These are phyloP conservation scores for Hemitrygon akajei DNA, from an alignment of 2,797 vertebrate species.

Conservation along the genomic window DNA sequence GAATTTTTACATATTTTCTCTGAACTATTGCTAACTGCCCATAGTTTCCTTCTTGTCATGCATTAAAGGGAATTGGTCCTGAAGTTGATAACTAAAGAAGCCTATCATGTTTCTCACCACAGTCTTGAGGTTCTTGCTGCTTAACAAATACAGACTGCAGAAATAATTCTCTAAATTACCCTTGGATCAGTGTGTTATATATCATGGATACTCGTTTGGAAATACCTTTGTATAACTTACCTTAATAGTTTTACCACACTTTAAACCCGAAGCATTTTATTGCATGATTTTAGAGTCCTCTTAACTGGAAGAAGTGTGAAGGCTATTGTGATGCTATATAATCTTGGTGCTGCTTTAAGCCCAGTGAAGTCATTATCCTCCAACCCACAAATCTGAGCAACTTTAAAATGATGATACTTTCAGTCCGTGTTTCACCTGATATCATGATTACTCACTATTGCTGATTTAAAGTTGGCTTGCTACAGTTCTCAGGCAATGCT, in stretches of 20 bases:
- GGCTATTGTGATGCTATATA: not conserved
- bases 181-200: not conserved
- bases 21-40: not conserved
- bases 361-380: not conserved
- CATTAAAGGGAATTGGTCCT: not conserved
- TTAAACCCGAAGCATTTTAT: not conserved
- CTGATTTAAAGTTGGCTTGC: constrained; percentile 25
- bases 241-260: not conserved
- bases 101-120: too few species aligned
- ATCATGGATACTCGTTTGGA: not conserved
- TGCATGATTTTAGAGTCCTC: not conserved
- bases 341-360: not conserved
- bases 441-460: constrained; percentile 43
- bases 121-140: not conserved
- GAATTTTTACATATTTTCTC: not conserved
- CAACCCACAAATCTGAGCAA: not conserved
- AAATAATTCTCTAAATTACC: not conserved
- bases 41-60: not conserved
- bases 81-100: too few species aligned
- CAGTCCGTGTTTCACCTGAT: constrained; percentile 42
- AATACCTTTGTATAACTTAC: not conserved
- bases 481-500: not conserved
- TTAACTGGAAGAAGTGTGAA: not conserved
- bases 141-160: not conserved
- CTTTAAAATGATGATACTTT: constrained; percentile 32